Conservation (phyloP, 2,888 invertebrate species). For the Spisula solida region DNA sequence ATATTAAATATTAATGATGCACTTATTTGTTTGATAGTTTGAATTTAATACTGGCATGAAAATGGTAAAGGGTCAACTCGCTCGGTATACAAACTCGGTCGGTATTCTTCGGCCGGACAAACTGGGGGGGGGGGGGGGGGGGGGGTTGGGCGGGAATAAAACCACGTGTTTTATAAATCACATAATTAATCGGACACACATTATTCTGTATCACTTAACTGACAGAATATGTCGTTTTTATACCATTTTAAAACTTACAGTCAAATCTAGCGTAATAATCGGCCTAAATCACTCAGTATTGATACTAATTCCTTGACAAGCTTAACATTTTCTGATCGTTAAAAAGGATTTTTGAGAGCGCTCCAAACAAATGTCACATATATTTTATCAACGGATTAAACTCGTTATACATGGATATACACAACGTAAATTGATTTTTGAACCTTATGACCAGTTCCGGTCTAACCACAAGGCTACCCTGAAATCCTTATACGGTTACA, state of each 20-base stretch:
- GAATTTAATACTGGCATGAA: too few relatives aligned
- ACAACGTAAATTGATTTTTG: too few relatives aligned
- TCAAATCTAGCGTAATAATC: constrained; percentile 48
- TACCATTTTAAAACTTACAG: not conserved
- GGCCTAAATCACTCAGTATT: constrained; percentile 42
- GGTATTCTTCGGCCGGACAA: too few relatives aligned
- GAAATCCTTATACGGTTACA: too few relatives aligned
- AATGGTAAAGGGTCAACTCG: too few relatives aligned
- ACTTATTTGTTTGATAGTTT: too few relatives aligned
- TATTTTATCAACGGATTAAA: constrained; percentile 18
- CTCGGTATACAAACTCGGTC: too few relatives aligned
- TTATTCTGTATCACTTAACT: not conserved
- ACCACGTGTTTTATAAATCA: not conserved
- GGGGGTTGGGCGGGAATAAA: too few relatives aligned
- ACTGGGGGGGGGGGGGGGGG: too few relatives aligned
- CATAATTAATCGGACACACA: not conserved
- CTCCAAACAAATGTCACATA: not conserved
- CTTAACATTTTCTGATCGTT: constrained; percentile 43
- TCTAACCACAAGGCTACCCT: too few relatives aligned
- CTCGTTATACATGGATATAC: not conserved
- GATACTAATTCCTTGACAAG: constrained; percentile 51
- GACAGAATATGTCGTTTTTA: not conserved
- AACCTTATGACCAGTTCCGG: too few relatives aligned
- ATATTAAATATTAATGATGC: too few relatives aligned
- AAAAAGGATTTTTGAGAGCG: not conserved